These are phyloP conservation scores for Axis porcinus DNA, from an alignment of 2,113 vertebrate genomes.

Conservation along the genomic window DNA sequence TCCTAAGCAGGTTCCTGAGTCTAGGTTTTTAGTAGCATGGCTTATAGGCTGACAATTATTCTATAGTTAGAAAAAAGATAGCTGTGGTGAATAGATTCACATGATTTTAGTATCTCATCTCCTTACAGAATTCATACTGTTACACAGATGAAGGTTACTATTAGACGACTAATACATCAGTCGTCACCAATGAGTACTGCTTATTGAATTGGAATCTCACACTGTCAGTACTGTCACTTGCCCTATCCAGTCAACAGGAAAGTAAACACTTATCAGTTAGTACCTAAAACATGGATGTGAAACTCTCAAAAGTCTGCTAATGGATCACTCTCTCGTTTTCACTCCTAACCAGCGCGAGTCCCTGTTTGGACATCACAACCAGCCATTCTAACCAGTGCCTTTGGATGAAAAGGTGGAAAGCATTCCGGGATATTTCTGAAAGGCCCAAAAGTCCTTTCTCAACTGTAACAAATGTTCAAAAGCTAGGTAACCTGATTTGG, in stretches of 20 bases:
- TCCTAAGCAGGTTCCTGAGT: conserved; percentile 52
- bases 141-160: not conserved
- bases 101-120: not conserved
- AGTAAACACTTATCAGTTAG: not conserved
- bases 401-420: not conserved
- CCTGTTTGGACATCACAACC: not conserved
- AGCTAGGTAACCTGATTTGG: not conserved
- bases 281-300: not conserved
- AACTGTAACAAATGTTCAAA: not conserved
- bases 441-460: not conserved
- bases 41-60: not conserved
- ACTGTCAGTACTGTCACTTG: not conserved
- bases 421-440: not conserved
- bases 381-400: not conserved
- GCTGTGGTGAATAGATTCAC: not conserved
- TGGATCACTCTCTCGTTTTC: not conserved
- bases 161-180: not conserved
- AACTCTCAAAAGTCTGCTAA: not conserved
- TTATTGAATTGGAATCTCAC: not conserved
- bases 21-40: not conserved
- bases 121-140: not conserved
- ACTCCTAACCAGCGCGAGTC: not conserved
- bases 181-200: not conserved
- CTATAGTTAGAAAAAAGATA: not conserved
- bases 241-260: not conserved